Base-by-base conservation (phyloP, 2,113 vertebrate genomes). In the Tetrao urogallus region DNA sequence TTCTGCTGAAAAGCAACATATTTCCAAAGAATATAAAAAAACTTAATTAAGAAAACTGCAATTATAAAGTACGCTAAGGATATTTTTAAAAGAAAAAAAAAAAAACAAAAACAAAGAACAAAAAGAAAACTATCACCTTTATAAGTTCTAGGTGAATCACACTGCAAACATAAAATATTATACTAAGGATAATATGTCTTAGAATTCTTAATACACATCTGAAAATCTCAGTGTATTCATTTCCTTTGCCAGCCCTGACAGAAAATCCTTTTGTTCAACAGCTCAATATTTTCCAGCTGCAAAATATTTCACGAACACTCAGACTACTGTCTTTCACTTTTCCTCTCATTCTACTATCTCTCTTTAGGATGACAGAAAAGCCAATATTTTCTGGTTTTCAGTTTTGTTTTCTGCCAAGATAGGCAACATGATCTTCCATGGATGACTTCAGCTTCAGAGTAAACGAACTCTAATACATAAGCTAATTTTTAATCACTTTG, bases 401-500 rank as follows among this genome's bases (percentile, higher is more conserved):
- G 4, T n/a, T 42, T 80, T 71, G 45, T 36, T 86, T 97, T 95
- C 73, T 60, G 77, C 88, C 43, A 76, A 88, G 84, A 73, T 52
- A 64, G 47, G 75, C 13, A 81, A 70, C 92, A 89, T 71, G 56
- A 93, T 13, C 43, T 84, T 81, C 38, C 40, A 69, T 50, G 86
- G 67, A 89, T 86, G 89, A 86, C 7, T 92, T 95, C 91, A 79
- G 40, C 56, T 82, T 89, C 48, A 86, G 77, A 94, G 43, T 18
- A 86, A 87, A 71, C 16, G 10, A 83, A 70, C 47, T 77, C 45
- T 86, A 91, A 96, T 75, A 10, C 21, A 84, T 45, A 78, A 81
- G 36, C 18, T 95, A 94, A 87, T 63, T 40, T 82, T 85, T 67
- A 93, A 63, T 45, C 25, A 82, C 48, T 95, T 77, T 66, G 38